These are phyloP conservation scores for Aphrophora alni DNA, from an alignment of 2,888 invertebrate species.

Conservation along the genomic window DNA sequence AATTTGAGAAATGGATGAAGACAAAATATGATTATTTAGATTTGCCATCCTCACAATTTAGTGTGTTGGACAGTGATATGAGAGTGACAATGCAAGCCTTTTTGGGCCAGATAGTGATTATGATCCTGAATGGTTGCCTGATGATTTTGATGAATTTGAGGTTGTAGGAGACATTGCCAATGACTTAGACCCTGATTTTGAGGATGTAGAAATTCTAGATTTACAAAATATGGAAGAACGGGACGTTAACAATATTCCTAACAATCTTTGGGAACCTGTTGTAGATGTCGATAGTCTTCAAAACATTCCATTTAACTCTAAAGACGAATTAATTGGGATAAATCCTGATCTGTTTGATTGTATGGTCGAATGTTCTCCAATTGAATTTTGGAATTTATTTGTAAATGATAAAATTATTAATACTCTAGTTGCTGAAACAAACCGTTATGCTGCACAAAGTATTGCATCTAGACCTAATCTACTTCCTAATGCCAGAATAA, in stretches of 20 bases:
- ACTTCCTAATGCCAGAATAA: too few species aligned
- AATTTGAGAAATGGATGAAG: background rate
- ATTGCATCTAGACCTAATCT: too few species aligned
- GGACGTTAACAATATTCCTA: background rate
- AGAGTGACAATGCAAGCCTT: too few species aligned
- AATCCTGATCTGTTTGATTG: background rate
- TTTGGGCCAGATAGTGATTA: background rate
- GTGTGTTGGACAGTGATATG: too few species aligned
- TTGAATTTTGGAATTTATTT: too few species aligned
- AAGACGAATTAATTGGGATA: background rate
- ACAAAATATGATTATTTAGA: background rate
- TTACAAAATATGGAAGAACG: background rate
- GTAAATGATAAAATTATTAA: too few species aligned
- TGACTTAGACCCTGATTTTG: background rate
- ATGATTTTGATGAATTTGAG: background rate
- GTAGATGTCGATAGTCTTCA: background rate
- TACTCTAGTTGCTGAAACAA: too few species aligned
- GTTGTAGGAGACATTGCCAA: background rate
- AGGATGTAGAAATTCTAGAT: background rate
- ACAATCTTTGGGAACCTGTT: background rate
- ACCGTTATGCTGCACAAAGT: too few species aligned
- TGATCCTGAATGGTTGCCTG: background rate
- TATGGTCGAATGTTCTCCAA: background rate
- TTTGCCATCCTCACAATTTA: background rate
- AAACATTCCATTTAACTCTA: background rate